Conservation (phyloP, 2,888 invertebrate species). For the Parascotia fuliginaria region DNA sequence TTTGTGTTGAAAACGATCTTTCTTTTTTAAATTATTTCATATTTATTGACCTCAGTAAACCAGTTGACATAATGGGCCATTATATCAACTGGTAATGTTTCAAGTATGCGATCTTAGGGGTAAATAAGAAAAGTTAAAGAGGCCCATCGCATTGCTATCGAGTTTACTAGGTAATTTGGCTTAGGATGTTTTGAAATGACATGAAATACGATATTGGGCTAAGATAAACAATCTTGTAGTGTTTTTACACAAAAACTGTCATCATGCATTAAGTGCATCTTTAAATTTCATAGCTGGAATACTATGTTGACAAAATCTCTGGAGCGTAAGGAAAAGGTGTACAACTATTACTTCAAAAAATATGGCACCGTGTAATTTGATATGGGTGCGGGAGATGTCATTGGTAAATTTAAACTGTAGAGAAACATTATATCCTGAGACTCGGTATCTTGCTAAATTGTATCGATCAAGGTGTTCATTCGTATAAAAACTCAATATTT, state of each 20-base stretch:
- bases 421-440: constrained; percentile 69
- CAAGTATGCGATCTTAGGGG: constrained; percentile 1
- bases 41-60: constrained; percentile 20
- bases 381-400: constrained; percentile 74
- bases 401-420: constrained; percentile 71
- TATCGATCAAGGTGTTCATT: constrained; percentile 57
- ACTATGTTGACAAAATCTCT: constrained; percentile 65
- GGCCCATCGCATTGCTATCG: background rate
- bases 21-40: constrained; percentile 35
- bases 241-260: constrained; percentile 73
- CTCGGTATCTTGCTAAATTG: constrained; percentile 52
- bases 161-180: constrained; percentile 13
- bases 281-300: constrained; percentile 69
- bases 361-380: constrained; percentile 74
- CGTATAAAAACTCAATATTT: constrained; percentile 48
- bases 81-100: constrained; percentile 5
- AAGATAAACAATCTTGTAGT: constrained; percentile 42
- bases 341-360: constrained; percentile 74
- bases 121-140: constrained; percentile 4
- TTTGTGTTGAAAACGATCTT: constrained; percentile 52
- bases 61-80: constrained; percentile 2
- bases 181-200: constrained; percentile 44
- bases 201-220: constrained; percentile 52
- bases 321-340: constrained; percentile 69
- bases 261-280: constrained; percentile 62